Evolutionary conservation across 1,140 invertebrate genomes (phyloP).

Genomic region (Thaumatotibia leucotreta): DNA sequence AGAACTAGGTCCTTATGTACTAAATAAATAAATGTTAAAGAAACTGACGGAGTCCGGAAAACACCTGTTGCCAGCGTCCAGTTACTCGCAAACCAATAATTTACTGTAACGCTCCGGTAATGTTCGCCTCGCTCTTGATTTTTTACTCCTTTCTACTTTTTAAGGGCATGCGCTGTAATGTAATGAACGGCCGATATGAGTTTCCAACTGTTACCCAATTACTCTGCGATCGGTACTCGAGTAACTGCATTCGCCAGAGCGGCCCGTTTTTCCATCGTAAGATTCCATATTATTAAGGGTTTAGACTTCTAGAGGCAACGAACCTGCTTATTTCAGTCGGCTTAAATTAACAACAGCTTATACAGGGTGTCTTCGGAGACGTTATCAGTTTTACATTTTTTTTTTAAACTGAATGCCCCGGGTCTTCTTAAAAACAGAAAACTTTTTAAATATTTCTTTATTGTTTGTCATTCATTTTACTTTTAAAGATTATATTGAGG

Average conservation of each 20-base stretch:
- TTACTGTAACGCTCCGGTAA: slow-evolving; percentile 46
- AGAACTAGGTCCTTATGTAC: too few species aligned
- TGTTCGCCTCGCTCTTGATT: slow-evolving; percentile 39
- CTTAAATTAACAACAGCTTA: neutral
- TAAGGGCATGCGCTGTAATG: slow-evolving; percentile 23
- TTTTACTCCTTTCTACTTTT: slow-evolving; percentile 32
- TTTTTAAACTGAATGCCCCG: too few species aligned
- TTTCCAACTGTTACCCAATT: slow-evolving; percentile 15
- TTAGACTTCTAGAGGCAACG: neutral
- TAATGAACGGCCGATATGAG: slow-evolving; percentile 28
- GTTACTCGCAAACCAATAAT: slow-evolving; percentile 46
- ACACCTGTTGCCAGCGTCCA: neutral
- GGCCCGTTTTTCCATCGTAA: neutral
- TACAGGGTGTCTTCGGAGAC: too few species aligned
- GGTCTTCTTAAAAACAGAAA: too few species aligned
- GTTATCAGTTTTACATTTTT: too few species aligned
- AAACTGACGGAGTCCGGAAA: neutral
- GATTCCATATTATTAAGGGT: neutral
- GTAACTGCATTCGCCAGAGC: neutral
- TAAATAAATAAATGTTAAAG: neutral
- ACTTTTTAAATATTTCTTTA: too few species aligned
- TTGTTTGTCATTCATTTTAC: too few species aligned
- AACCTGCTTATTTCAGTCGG: neutral
- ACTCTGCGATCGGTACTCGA: neutral
- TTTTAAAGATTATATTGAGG: too few species aligned